Percentiles rank a stretch among this genome's conserved stretches.
Evolutionary conservation across 1,140 invertebrate species (phyloP).

Genomic region (Wiebesia pumilae): DNA sequence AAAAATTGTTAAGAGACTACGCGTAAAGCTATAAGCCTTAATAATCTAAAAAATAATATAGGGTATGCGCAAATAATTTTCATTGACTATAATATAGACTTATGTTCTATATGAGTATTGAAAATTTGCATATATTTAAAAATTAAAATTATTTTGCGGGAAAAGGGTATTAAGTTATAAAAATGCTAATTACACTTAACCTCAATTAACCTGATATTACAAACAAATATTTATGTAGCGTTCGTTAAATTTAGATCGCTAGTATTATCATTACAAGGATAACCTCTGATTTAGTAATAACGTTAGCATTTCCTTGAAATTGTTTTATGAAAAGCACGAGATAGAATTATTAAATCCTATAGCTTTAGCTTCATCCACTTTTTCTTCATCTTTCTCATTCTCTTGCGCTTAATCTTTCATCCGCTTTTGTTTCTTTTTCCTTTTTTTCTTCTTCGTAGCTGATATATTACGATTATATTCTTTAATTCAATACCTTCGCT

Average conservation of each 20-base stretch:
- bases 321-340: neutral
- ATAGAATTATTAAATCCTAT: constrained; percentile 6
- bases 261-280: no score
- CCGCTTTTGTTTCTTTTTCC: neutral
- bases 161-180: neutral
- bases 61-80: no score
- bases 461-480: constrained; percentile 26
- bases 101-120: no score
- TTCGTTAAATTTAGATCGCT: no score
- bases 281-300: neutral
- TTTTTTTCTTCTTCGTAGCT: neutral
- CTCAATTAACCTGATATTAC: neutral
- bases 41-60: no score
- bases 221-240: neutral
- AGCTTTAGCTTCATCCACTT: neutral
- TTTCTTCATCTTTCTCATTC: neutral
- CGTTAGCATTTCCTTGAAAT: neutral
- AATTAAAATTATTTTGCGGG: no score
- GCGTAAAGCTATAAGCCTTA: no score
- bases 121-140: no score
- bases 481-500: constrained; percentile 12
- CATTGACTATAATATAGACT: no score
- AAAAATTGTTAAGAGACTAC: no score
- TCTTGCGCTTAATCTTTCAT: constrained; percentile 18
- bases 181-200: neutral